A percentile compares a stretch with the other conserved stretches of the same genome.
phyloP scores from a whole-genome alignment of 2,113 vertebrate genomes.

The Pseudois nayaur region DNA sequence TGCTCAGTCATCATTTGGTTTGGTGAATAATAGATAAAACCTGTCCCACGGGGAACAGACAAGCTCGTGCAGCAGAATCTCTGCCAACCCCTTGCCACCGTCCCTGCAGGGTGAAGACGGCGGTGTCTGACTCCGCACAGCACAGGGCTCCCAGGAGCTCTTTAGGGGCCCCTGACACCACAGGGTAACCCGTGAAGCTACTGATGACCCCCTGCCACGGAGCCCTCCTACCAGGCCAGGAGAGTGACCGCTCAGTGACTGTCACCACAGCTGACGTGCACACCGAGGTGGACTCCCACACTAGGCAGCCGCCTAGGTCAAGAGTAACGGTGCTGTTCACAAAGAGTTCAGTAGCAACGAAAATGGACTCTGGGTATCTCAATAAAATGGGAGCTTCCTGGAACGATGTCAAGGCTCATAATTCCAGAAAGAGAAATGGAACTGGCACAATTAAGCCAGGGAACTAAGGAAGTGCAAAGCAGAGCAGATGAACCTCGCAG shows the following conservation, averaged over 20 bases:
- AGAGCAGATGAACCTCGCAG: background rate
- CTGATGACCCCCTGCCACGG: too few relatives aligned
- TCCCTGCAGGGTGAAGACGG: background rate
- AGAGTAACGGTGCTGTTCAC: background rate
- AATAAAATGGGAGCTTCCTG: background rate
- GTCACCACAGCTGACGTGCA: background rate
- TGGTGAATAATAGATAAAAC: background rate
- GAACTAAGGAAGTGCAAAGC: background rate
- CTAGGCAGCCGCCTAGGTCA: background rate
- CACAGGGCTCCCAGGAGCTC: background rate
- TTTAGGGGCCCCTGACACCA: background rate
- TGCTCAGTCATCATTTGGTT: background rate
- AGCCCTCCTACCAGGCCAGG: background rate
- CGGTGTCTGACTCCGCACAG: rapidly evolving
- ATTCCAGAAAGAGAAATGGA: background rate
- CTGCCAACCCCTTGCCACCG: background rate
- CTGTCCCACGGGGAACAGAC: background rate
- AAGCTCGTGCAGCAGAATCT: background rate
- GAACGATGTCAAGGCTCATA: background rate
- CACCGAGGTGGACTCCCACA: background rate
- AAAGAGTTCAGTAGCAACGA: background rate
- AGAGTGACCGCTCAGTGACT: background rate
- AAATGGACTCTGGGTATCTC: background rate
- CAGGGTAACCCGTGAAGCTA: background rate
- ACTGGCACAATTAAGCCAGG: background rate